phyloP scores from a whole-genome alignment of 2,888 invertebrate species.

The Chymomyza fuscimana region DNA sequence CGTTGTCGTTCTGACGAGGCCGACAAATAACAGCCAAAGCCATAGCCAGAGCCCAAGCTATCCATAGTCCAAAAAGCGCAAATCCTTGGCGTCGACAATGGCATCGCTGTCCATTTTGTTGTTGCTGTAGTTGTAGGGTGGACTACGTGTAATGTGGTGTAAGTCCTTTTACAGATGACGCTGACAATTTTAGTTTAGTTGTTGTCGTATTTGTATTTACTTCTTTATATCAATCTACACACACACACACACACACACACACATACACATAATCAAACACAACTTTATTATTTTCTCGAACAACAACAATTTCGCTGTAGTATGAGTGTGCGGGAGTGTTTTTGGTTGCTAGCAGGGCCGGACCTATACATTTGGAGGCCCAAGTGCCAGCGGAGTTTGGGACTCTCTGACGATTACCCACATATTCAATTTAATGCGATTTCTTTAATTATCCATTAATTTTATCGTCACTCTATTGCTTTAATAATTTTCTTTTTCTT shows the following conservation, averaged over 20 bases:
- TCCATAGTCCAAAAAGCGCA: neutral
- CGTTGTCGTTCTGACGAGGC: constrained; percentile 44
- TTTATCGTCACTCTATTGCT: too few species aligned
- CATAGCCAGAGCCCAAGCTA: neutral
- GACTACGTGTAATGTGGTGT: constrained; percentile 59
- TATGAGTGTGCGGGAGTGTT: too few species aligned
- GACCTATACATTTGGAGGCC: too few species aligned
- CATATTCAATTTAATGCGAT: too few species aligned
- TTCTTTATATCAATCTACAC: constrained; percentile 32
- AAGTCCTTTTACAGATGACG: constrained; percentile 54
- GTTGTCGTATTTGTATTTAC: constrained; percentile 64
- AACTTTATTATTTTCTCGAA: constrained; percentile 69
- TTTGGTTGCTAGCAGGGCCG: too few species aligned
- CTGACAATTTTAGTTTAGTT: constrained; percentile 72
- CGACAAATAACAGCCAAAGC: constrained; percentile 41
- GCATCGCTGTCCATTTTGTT: constrained; percentile 4
- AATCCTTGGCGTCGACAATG: constrained; percentile 8
- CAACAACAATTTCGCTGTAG: constrained; percentile 48
- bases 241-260: constrained; percentile 19
- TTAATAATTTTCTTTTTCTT: too few species aligned
- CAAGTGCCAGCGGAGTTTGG: too few species aligned
- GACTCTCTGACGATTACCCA: too few species aligned
- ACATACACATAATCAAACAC: constrained; percentile 66
- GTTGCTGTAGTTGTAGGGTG: constrained; percentile 33
- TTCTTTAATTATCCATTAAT: too few species aligned